Evolutionary conservation across 2,113 vertebrate species (phyloP).

Genomic region (Paedocypris sp.): DNA sequence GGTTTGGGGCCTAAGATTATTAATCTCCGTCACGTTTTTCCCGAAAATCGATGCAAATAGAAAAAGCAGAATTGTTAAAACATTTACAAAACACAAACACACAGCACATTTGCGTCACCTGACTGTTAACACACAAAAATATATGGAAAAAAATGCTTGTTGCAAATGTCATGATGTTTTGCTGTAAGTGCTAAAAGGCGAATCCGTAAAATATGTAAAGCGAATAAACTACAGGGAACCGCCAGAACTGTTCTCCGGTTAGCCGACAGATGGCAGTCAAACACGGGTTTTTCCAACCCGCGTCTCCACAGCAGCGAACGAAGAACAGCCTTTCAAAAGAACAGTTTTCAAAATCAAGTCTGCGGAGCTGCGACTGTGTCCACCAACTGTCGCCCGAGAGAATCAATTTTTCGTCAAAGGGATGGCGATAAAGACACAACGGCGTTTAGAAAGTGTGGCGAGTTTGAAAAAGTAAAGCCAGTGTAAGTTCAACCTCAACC

Average conservation of each 20-base stretch:
- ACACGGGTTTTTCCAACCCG: conserved; percentile 56
- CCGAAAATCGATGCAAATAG: too few relatives aligned
- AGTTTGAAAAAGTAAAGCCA: conserved; percentile 29
- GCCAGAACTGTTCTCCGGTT: conserved; percentile 65
- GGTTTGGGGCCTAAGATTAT: too few relatives aligned
- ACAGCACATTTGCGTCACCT: too few relatives aligned
- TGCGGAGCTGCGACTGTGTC: conserved; percentile 52
- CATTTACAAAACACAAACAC: too few relatives aligned
- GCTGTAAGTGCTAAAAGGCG: too few relatives aligned
- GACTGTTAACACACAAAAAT: too few relatives aligned
- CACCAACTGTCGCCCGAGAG: conserved; percentile 59
- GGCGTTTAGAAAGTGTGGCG: conserved; percentile 32
- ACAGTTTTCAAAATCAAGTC: conserved; percentile 57
- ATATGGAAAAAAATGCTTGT: too few relatives aligned
- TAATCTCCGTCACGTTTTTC: too few relatives aligned
- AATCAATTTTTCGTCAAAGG: conserved; percentile 48
- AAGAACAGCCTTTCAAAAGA: conserved; percentile 57
- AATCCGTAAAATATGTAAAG: too few relatives aligned
- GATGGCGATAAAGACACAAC: conserved; percentile 52
- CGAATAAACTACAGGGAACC: conserved; percentile 8
- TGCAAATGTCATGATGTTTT: too few relatives aligned
- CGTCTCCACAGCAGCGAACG: conserved; percentile 54
- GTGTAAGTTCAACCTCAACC: conserved; percentile 42
- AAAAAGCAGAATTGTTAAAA: too few relatives aligned
- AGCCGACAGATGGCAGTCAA: conserved; percentile 95